Percentiles rank a stretch among this genome's conserved stretches.
Conservation (phyloP, 2,113 vertebrate genomes). For the Hemiprocne comata region DNA sequence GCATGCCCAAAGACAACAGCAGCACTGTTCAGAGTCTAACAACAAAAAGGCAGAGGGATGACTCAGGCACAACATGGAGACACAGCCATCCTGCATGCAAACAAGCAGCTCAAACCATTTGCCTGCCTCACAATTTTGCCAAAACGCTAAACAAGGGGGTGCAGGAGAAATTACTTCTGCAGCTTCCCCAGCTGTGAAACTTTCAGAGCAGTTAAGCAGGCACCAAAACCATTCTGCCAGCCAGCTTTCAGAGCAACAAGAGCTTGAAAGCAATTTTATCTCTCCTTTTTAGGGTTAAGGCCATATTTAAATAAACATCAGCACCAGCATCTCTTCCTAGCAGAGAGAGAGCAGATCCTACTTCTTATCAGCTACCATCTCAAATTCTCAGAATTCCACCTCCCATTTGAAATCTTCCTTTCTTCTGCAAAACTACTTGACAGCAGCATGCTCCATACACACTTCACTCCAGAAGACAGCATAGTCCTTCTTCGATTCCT, state of each 20-base stretch:
- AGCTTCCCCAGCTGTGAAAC: background rate
- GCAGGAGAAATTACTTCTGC: background rate
- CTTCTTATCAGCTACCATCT: conserved; percentile 23
- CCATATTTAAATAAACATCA: conserved; percentile 29
- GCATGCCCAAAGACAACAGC: background rate
- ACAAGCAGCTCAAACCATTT: background rate
- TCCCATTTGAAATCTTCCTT: background rate
- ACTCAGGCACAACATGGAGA: background rate
- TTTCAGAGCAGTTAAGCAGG: background rate
- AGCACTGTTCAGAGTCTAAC: background rate
- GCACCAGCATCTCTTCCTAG: background rate
- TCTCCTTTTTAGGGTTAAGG: background rate
- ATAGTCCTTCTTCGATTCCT: background rate
- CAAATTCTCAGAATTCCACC: conserved; percentile 23
- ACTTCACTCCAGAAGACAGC: background rate
- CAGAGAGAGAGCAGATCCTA: background rate
- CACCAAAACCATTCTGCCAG: background rate
- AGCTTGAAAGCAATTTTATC: conserved; percentile 1
- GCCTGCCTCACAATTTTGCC: background rate
- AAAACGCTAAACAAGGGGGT: background rate
- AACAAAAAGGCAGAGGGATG: background rate
- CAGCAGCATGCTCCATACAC: background rate
- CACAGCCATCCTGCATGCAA: background rate
- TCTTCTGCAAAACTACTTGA: background rate
- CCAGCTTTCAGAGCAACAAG: background rate